Base-by-base conservation (phyloP, 2,113 vertebrate species). In the Macquaria ambigua region DNA sequence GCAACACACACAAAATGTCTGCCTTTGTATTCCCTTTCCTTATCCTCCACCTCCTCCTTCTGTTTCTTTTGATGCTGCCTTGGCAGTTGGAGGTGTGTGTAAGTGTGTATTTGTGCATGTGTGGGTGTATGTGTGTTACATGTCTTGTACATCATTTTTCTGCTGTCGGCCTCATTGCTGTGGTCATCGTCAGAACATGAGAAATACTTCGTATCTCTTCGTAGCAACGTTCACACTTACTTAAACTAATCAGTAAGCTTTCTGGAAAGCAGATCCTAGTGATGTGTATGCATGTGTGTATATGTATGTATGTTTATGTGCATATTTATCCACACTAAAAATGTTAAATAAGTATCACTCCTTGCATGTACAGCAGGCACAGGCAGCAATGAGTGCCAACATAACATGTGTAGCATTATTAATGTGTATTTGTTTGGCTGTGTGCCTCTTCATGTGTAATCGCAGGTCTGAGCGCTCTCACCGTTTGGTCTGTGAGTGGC, bases 401-500 rank as follows among this genome's bases (percentile, higher is more conserved):
- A n/a, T n/a, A n/a, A n/a, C n/a, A n/a, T n/a, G n/a, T n/a, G n/a
- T n/a, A n/a, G n/a, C n/a, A n/a, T n/a, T n/a, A n/a, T n/a, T n/a
- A n/a, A n/a, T n/a, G n/a, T n/a, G n/a, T n/a, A 14, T 64, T 55
- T 31, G 39, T 21, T 23, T 2, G 34, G 21, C 3, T 55, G 58
- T 62, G 7, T 46, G 43, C 25, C 6, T 81, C 23, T n/a, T 4
- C 8, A 1, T 58, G 59, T 61, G 15, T n/a, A 8, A 15, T 52
- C 8, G 4, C 8, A 25, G 41, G 56, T 25, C 18, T 52, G 69
- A 23, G 83, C 90, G 37, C 56, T 83, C 93, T 98, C 95, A 99
- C 98, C 96, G 98, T 99, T 95, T 99, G 98, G 95, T 99, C 98
- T 0, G 97, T 99, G 82, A 99, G 96, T 0, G 98, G 98, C 0